phyloP scores from a whole-genome alignment of 2,113 vertebrate genomes.

The Hydrolagus affinis region DNA sequence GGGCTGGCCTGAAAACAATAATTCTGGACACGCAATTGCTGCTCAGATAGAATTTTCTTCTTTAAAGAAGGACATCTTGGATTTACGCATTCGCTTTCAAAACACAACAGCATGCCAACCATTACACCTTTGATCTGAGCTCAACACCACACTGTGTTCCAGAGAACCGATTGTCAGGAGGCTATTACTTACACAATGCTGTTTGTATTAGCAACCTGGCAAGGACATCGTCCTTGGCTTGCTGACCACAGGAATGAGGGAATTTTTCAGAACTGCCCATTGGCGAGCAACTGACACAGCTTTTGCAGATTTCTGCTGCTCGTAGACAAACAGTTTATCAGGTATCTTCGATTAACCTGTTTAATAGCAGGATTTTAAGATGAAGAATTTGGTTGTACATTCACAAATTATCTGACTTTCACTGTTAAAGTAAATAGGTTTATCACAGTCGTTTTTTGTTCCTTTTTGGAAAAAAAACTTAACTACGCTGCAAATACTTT shows the following conservation, averaged over 20 bases:
- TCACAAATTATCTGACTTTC: neutral
- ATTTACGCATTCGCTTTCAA: constrained; percentile 40
- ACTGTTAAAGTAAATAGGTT: neutral
- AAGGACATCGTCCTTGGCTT: constrained; percentile 38
- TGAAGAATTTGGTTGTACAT: neutral
- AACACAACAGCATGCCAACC: constrained; percentile 39
- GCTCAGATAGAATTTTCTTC: neutral
- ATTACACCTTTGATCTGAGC: constrained; percentile 42
- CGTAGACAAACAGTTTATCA: constrained; percentile 23
- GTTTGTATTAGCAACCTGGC: constrained; percentile 43
- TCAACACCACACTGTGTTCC: constrained; percentile 42
- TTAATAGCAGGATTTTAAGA: neutral
- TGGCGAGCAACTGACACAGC: constrained; percentile 4
- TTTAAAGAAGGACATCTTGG: neutral
- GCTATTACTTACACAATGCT: constrained; percentile 42
- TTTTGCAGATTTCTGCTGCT: constrained; percentile 6
- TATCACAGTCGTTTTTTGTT: neutral
- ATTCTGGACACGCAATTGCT: constrained; percentile 7
- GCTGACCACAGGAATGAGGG: constrained; percentile 46
- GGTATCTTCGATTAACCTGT: constrained; percentile 12
- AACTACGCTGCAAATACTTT: too few species aligned
- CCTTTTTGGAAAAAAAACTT: too few species aligned
- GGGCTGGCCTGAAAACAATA: constrained; percentile 19
- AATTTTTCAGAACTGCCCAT: constrained; percentile 39
- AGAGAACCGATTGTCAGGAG: constrained; percentile 45